A percentile compares a stretch with the other conserved stretches of the same genome.
Evolutionary conservation across 2,797 vertebrate species (phyloP).

Genomic region (Labeo calbasu): DNA sequence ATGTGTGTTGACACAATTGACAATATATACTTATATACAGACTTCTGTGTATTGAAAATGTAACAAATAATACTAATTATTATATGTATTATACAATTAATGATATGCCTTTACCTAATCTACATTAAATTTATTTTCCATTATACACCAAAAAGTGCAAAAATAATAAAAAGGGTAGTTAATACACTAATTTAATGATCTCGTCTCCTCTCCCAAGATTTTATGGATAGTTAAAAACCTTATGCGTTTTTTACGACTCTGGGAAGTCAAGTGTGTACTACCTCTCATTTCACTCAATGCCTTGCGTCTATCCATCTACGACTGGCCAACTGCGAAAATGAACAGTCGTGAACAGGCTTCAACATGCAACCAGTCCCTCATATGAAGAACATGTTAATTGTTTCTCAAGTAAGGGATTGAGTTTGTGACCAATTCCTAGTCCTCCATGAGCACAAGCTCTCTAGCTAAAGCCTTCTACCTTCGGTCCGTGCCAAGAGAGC

Average conservation of each 20-base stretch:
- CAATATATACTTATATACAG: not conserved
- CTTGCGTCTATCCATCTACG: constrained; percentile 60
- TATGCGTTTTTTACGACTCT: constrained; percentile 80
- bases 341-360: constrained; percentile 59
- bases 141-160: constrained; percentile 70
- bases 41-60: not conserved
- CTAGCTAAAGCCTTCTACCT: constrained; percentile 41
- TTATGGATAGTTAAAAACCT: constrained; percentile 82
- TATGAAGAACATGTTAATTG: constrained; percentile 37
- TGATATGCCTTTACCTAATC: constrained; percentile 33
- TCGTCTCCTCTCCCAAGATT: constrained; percentile 76
- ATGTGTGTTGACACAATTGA: constrained; percentile 28
- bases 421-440: constrained; percentile 36
- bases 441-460: constrained; percentile 40
- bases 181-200: constrained; percentile 79
- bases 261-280: constrained; percentile 76
- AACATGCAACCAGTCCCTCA: constrained; percentile 21
- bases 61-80: not conserved
- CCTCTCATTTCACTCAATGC: constrained; percentile 69
- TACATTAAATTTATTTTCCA: constrained; percentile 72
- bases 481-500: constrained; percentile 44
- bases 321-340: constrained; percentile 70
- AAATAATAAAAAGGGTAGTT: constrained; percentile 78
- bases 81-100: not conserved
- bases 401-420: constrained; percentile 42